Evolutionary conservation across 35 echinoderm and acorn worm species (phyloP).

Genomic region (Eucidaris tribuloides): DNA sequence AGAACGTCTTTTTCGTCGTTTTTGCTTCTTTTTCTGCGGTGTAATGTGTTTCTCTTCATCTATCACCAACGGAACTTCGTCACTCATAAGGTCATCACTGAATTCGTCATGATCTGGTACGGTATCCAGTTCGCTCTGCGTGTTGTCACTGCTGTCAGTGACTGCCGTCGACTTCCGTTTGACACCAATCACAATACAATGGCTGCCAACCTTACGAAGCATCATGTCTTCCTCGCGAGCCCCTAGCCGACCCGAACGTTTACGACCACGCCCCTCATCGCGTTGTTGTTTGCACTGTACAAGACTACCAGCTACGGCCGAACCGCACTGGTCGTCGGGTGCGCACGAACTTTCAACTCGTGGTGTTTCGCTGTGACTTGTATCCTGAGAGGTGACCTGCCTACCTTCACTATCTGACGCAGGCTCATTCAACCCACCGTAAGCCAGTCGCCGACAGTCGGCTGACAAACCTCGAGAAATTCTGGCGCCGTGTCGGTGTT

Average conservation of each 20-base stretch:
- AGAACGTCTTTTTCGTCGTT: background rate
- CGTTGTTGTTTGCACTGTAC: too few relatives aligned
- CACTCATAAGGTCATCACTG: background rate
- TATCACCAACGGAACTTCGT: background rate
- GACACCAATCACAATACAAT: conserved; percentile 10
- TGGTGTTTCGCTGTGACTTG: too few relatives aligned
- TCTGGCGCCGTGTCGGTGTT: too few relatives aligned
- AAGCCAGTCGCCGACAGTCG: too few relatives aligned
- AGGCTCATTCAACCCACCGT: too few relatives aligned
- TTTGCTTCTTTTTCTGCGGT: background rate
- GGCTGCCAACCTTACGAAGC: background rate
- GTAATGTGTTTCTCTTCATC: background rate
- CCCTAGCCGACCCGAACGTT: background rate
- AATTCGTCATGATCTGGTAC: background rate
- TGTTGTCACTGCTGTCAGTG: background rate
- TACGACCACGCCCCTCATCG: background rate
- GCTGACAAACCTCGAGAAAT: too few relatives aligned
- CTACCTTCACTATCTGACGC: too few relatives aligned
- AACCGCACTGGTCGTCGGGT: too few relatives aligned
- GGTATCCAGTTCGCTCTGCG: background rate
- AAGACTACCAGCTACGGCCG: too few relatives aligned
- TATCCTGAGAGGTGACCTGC: too few relatives aligned
- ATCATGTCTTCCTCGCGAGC: conserved; percentile 12
- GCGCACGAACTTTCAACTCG: too few relatives aligned
- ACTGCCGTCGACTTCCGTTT: background rate